phyloP scores from a whole-genome alignment of 2,113 vertebrate species.

The Phrynosoma blainvillii region DNA sequence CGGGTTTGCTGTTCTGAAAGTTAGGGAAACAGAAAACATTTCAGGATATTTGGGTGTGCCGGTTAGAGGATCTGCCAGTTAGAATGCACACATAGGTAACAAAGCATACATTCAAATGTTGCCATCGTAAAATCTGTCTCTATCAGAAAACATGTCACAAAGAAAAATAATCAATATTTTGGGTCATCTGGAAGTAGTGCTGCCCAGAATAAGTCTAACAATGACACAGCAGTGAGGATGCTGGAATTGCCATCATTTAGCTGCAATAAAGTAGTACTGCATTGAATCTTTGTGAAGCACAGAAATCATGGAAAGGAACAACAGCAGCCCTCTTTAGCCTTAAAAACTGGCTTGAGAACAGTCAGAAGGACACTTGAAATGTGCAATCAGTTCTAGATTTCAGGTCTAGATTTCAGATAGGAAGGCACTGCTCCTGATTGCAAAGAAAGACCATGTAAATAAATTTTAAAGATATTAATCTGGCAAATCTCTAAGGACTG shows the following conservation, averaged over 20 bases:
- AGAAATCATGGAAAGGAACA: not conserved
- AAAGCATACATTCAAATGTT: not conserved
- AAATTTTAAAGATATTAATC: too few species aligned
- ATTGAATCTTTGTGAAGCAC: not conserved
- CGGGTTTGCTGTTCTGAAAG: slow-evolving; percentile 97
- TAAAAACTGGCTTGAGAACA: not conserved
- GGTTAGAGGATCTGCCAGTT: not conserved
- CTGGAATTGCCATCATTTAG: not conserved
- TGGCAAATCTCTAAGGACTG: too few species aligned
- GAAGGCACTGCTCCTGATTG: too few species aligned
- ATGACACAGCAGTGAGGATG: not conserved
- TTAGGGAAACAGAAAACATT: slow-evolving; percentile 38
- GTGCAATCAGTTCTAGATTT: too few species aligned
- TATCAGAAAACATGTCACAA: not conserved
- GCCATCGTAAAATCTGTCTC: not conserved
- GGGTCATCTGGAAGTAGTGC: not conserved
- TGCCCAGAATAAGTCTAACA: not conserved
- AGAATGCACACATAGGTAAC: not conserved
- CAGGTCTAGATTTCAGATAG: too few species aligned
- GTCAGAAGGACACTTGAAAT: too few species aligned
- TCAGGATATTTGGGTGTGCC: not conserved
- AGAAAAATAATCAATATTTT: not conserved
- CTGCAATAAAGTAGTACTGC: not conserved
- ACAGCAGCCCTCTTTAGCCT: not conserved
- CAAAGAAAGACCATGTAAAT: too few species aligned